These are phyloP conservation scores for Hippolais icterina DNA, from an alignment of 2,113 vertebrate genomes.

Conservation along the genomic window DNA sequence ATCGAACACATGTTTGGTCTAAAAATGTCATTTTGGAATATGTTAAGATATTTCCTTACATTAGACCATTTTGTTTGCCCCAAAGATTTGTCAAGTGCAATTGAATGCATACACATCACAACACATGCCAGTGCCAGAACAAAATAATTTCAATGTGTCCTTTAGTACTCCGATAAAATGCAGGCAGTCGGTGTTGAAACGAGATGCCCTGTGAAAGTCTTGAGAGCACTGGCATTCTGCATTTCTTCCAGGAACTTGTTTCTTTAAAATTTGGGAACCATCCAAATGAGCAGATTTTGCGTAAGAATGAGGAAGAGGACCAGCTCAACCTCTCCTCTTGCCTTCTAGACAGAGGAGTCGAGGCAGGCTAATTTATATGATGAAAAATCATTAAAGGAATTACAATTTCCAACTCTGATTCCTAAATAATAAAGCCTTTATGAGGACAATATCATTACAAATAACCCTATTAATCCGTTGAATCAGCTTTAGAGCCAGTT, in stretches of 20 bases:
- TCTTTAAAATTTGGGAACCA: constrained; percentile 59
- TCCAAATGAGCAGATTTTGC: constrained; percentile 68
- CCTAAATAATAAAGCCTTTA: constrained; percentile 56
- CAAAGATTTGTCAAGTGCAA: constrained; percentile 66
- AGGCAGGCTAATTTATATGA: constrained; percentile 62
- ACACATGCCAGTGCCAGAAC: constrained; percentile 19
- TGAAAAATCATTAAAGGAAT: constrained; percentile 60
- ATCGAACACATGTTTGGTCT: constrained; percentile 69
- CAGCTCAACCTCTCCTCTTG: constrained; percentile 35
- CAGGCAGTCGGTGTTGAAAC: constrained; percentile 59
- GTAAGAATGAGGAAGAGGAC: constrained; percentile 61
- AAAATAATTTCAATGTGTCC: constrained; percentile 61
- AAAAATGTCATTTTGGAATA: constrained; percentile 71
- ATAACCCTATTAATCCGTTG: constrained; percentile 26
- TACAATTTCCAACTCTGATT: constrained; percentile 40
- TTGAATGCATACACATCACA: constrained; percentile 39
- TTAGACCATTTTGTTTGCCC: constrained; percentile 61
- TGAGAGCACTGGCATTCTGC: constrained; percentile 17
- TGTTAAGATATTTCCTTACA: constrained; percentile 62
- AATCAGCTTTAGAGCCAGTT: not conserved
- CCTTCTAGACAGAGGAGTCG: constrained; percentile 58
- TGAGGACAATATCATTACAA: constrained; percentile 40
- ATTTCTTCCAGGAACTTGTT: constrained; percentile 61
- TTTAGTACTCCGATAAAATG: constrained; percentile 62
- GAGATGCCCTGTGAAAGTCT: constrained; percentile 60